Evolutionary conservation across 2,888 invertebrate genomes (phyloP).

Genomic region (Asteroscopus sphinx): DNA sequence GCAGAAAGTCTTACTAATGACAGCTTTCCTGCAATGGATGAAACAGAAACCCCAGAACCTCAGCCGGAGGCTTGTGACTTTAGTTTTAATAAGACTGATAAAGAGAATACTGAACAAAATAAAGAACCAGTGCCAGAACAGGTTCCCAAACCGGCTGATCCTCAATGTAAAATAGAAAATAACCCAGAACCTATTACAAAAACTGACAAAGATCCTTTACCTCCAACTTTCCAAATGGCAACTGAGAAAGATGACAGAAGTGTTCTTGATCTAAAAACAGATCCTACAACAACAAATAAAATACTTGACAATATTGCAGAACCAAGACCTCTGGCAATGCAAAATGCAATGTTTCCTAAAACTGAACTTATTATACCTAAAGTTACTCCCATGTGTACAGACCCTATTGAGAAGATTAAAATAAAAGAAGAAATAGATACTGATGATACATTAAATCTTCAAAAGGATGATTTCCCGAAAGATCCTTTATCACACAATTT

Average conservation of each 20-base stretch:
- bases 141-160: slow-evolving; percentile 73
- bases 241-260: slow-evolving; percentile 81
- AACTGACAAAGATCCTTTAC: slow-evolving; percentile 79
- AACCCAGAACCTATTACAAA: slow-evolving; percentile 76
- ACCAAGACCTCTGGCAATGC: slow-evolving; percentile 70
- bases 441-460: slow-evolving; percentile 81
- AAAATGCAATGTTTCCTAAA: slow-evolving; percentile 84
- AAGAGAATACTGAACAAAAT: slow-evolving; percentile 78
- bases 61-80: slow-evolving; percentile 86
- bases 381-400: slow-evolving; percentile 88
- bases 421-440: slow-evolving; percentile 87
- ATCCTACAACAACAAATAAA: slow-evolving; percentile 65
- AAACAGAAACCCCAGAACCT: slow-evolving; percentile 89
- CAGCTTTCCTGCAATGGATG: slow-evolving; percentile 95
- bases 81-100: slow-evolving; percentile 85
- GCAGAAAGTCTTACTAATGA: slow-evolving; percentile 96
- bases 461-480: slow-evolving; percentile 84
- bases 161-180: slow-evolving; percentile 75
- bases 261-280: slow-evolving; percentile 83
- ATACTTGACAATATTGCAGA: slow-evolving; percentile 75
- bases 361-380: slow-evolving; percentile 91
- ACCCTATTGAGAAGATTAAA: slow-evolving; percentile 85
- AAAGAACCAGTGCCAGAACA: slow-evolving; percentile 79
- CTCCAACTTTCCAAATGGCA: slow-evolving; percentile 73
- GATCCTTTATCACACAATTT: slow-evolving; percentile 85